A percentile compares a stretch with the other conserved stretches of the same genome.
These are phyloP conservation scores for Saguinus imperator DNA, from an alignment of 2,113 vertebrate species.

Conservation along the genomic window DNA sequence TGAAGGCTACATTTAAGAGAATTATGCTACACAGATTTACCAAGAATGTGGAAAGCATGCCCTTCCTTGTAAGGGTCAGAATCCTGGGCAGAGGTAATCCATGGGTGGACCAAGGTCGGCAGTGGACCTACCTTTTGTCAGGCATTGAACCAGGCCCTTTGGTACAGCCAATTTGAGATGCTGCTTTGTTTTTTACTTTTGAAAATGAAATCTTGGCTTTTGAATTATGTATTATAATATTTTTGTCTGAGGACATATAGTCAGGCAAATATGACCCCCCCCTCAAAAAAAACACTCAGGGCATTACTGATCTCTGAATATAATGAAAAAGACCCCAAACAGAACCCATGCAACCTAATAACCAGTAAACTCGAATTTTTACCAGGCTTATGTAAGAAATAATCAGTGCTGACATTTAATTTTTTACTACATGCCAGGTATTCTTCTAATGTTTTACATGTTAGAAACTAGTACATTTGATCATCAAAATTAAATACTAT, in stretches of 20 bases:
- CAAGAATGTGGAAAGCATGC: background rate
- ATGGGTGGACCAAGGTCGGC: too few relatives aligned
- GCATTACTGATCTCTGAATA: background rate
- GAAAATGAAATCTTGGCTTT: background rate
- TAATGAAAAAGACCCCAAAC: background rate
- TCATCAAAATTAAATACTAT: constrained; percentile 12
- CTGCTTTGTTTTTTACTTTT: background rate
- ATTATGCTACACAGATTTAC: background rate
- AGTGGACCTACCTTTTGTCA: background rate
- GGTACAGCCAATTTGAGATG: background rate
- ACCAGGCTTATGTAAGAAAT: background rate
- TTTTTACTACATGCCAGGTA: background rate
- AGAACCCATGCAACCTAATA: background rate
- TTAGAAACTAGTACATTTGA: background rate
- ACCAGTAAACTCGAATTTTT: background rate
- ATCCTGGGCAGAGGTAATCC: background rate
- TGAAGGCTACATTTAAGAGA: background rate
- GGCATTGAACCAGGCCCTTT: background rate
- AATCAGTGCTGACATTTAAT: background rate
- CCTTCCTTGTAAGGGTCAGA: background rate
- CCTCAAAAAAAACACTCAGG: background rate
- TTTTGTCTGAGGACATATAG: constrained; percentile 18
- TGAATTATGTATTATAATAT: background rate
- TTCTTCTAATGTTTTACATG: background rate
- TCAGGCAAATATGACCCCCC: background rate